These are phyloP conservation scores for Tautogolabrus adspersus DNA, from an alignment of 2,113 vertebrate genomes.

Conservation along the genomic window DNA sequence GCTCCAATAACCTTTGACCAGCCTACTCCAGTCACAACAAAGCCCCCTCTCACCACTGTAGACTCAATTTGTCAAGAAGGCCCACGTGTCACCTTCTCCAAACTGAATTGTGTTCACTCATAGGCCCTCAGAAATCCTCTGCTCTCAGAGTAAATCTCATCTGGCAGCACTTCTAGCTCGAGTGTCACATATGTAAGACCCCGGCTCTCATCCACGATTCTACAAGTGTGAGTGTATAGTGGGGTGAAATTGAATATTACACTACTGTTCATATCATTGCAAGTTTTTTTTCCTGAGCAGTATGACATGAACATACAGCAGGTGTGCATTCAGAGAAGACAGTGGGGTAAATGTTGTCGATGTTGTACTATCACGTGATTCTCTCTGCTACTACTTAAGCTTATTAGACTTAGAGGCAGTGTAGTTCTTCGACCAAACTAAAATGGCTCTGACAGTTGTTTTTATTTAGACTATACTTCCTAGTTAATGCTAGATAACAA, in stretches of 20 bases:
- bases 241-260: neutral
- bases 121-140: constrained; percentile 14
- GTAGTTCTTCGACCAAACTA: too few relatives aligned
- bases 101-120: constrained; percentile 34
- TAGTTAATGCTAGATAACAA: too few relatives aligned
- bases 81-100: constrained; percentile 20
- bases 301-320: neutral
- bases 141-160: constrained; percentile 15
- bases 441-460: too few relatives aligned
- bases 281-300: too few relatives aligned
- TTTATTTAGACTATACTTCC: too few relatives aligned
- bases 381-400: too few relatives aligned
- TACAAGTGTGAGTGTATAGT: constrained; percentile 14
- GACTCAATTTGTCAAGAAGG: constrained; percentile 17
- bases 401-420: too few relatives aligned
- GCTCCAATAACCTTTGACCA: constrained; percentile 23
- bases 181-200: constrained; percentile 9
- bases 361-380: too few relatives aligned
- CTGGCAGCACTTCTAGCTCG: constrained; percentile 20
- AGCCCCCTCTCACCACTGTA: constrained; percentile 2
- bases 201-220: neutral
- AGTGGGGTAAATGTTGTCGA: too few relatives aligned
- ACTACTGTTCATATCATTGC: neutral
- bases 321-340: neutral
- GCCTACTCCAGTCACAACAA: constrained; percentile 19